Evolutionary conservation across 2,888 invertebrate species (phyloP), one percentile per base, ranked within the genome.

Genomic region (Chrysomela aeneicollis): DNA sequence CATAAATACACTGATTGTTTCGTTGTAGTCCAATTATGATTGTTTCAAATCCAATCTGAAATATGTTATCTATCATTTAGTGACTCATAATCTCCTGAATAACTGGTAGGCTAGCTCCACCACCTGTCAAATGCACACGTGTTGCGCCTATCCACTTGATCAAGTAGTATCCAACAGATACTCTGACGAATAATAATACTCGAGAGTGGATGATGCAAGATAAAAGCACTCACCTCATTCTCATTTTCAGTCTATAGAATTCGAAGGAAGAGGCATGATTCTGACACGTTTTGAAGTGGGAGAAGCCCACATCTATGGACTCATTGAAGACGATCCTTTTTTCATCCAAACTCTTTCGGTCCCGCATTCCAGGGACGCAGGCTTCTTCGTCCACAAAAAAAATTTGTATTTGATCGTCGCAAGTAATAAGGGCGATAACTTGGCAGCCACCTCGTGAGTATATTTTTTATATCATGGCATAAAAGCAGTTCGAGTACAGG

Each of bases 341-440:
- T 64, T 67, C 35, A 58, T 76, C 21, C 76, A 77, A 66, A 68
- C 64, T 22, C 68, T 78, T 15, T 59, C 37, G n/a, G 58, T 69
- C 6, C 64, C 66, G 8, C 49, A 65, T 49, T 60, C 71, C 35
- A 65, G 63, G 4, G 78, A 78, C 68, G 77, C 73, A 10, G 64
- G 59, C 22, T 76, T 81, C 54, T 79, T 81, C 67, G 62, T 68
- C 18, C 76, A 74, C 22, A 64, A 70, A 47, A 65, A 68, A 53
- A 60, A 71, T 60, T 66, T 76, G 54, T 79, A 75, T 66, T 72
- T 80, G 60, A 64, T 75, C 30, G 67, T 75, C 22, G 51, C 71
- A 1, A 75, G 68, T 50, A 73, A 71, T 60, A 66, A 68, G 55
- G 73, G 66, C 18, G 61, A 73, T 52, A 64, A 69, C 55, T 32